Base-by-base conservation (phyloP, 1,140 invertebrate genomes). In the Ceratina calcarata region DNA sequence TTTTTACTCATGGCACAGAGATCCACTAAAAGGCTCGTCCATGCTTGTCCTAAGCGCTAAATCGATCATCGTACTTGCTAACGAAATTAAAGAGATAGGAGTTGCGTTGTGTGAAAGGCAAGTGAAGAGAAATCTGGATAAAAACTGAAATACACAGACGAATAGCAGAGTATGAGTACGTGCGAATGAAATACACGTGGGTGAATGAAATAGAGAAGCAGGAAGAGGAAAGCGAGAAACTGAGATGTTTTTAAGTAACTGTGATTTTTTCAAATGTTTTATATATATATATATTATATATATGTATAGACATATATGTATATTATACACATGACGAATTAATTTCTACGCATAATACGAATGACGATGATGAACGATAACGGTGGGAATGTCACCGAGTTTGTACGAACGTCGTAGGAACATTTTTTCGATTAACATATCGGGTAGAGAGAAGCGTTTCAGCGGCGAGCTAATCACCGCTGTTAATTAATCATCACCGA, bases 231-330 rank as follows among this genome's bases (percentile, higher is more conserved):
- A 71, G 58, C 60, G 71, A 22, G 32, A 58, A 72, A 57, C 68
- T 82, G 83, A 79, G 83, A 71, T 88, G 79, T 89, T 90, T 90
- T 91, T 87, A 89, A 90, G 88, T 91, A 91, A 91, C 91, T 91
- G 90, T 92, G 91, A 92, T 92, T 92, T 90, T 80, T 88, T 91
- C 86, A 88, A 89, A 89, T 92, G 82, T 91, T 90, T 90, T 89
- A 87, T 88, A 90, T 89, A 90, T 83, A 88, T 82, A 84, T 82
- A 87, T 87, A 82, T n/a, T 75, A 87, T 80, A 87, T 85, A 86
- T 84, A 87, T 87, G 81, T 57, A 85, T 76, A 87, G 78, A 86
- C 80, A 87, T 73, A 84, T 81, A 86, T 85, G 84, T 84, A 86
- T 85, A 86, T 86, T 89, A 88, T 86, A 90, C 78, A 88, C 81